Evolutionary conservation across 2,113 vertebrate species (phyloP).

Genomic region (Ceyx melanurus): DNA sequence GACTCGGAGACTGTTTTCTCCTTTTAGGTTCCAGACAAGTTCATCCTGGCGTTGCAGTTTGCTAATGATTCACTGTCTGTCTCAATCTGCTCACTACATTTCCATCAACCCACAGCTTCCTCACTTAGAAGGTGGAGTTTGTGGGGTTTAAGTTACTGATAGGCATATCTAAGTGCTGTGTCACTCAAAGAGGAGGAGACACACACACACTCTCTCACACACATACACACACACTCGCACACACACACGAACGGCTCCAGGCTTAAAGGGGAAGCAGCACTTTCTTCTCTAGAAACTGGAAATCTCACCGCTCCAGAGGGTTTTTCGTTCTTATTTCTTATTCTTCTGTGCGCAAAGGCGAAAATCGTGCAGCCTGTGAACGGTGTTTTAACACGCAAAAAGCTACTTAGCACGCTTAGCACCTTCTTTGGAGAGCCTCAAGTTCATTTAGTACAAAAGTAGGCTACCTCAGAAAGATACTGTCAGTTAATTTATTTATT

Average conservation of each 20-base stretch:
- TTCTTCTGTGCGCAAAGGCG: not conserved
- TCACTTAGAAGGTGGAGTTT: conserved; percentile 86
- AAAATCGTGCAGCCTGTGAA: not conserved
- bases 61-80: conserved; percentile 81
- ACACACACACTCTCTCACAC: conserved; percentile 58
- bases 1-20: conserved; percentile 58
- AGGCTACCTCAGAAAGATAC: not conserved
- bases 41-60: conserved; percentile 81
- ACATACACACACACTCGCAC: not conserved
- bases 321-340: not conserved
- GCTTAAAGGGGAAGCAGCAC: conserved; percentile 81
- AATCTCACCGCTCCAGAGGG: not conserved
- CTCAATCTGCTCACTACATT: conserved; percentile 82
- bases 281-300: conserved; percentile 22
- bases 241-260: conserved; percentile 55
- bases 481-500: not conserved
- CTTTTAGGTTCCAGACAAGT: conserved; percentile 82
- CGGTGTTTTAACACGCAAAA: not conserved
- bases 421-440: not conserved
- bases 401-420: not conserved
- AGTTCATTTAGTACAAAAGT: not conserved
- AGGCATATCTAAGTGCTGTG: conserved; percentile 83
- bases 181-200: conserved; percentile 84
- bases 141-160: conserved; percentile 83
- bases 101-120: conserved; percentile 83